These are phyloP conservation scores for Odontomyia ornata DNA, from an alignment of 2,888 invertebrate species.

Conservation along the genomic window DNA sequence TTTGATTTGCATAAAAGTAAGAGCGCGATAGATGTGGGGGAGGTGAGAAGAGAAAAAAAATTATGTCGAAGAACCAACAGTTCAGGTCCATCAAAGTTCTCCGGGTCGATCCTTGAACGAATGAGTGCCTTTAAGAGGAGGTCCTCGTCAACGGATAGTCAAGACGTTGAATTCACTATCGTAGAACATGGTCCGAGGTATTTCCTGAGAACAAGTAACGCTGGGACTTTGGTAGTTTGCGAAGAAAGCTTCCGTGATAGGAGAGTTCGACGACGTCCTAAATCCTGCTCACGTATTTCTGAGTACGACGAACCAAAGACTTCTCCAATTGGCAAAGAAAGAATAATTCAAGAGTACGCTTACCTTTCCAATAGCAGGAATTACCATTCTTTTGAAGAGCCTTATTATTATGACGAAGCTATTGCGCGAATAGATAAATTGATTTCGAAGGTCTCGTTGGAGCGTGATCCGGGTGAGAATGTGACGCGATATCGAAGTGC, in stretches of 20 bases:
- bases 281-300: constrained; percentile 40
- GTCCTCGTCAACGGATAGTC: constrained; percentile 60
- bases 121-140: constrained; percentile 60
- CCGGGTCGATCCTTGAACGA: constrained; percentile 60
- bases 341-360: not conserved
- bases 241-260: constrained; percentile 64
- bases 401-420: constrained; percentile 23
- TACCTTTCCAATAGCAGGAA: not conserved
- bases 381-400: not conserved
- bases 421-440: constrained; percentile 39
- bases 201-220: constrained; percentile 66
- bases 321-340: constrained; percentile 8
- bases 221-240: constrained; percentile 67
- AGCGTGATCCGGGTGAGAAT: not conserved
- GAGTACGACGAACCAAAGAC: constrained; percentile 4
- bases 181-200: constrained; percentile 61
- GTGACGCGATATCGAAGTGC: not conserved
- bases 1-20: constrained; percentile 51
- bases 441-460: constrained; percentile 32
- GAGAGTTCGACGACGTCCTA: constrained; percentile 57
- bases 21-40: constrained; percentile 47
- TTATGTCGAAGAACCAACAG: constrained; percentile 59
- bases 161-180: constrained; percentile 49
- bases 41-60: constrained; percentile 57
- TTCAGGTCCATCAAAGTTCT: constrained; percentile 53